Conservation (phyloP, 2,888 invertebrate genomes). For the Ptilodon capucinus region DNA sequence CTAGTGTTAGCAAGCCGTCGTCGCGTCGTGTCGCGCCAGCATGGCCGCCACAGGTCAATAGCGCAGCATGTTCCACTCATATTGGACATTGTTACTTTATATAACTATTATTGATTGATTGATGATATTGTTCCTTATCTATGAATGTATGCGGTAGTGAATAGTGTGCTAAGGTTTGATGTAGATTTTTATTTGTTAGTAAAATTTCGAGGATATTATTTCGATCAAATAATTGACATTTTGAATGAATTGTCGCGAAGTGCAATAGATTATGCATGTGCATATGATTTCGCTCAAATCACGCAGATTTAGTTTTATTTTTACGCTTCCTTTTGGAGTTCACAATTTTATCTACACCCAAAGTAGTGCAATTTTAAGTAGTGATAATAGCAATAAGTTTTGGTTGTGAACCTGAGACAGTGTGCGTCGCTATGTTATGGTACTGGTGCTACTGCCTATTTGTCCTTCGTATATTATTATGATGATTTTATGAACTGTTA, state of each 20-base stretch:
- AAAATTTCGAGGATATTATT: constrained; percentile 73
- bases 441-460: constrained; percentile 71
- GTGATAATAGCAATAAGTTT: constrained; percentile 81
- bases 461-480: constrained; percentile 53
- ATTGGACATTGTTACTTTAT: constrained; percentile 43
- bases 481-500: constrained; percentile 74
- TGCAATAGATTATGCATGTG: constrained; percentile 65
- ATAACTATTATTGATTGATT: constrained; percentile 50
- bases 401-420: constrained; percentile 75
- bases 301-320: constrained; percentile 52
- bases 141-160: constrained; percentile 81
- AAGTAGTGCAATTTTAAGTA: constrained; percentile 76
- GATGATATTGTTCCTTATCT: constrained; percentile 80
- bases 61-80: constrained; percentile 35
- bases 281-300: constrained; percentile 63
- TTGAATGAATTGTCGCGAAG: constrained; percentile 60
- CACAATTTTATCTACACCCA: constrained; percentile 62
- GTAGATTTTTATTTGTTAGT: constrained; percentile 79
- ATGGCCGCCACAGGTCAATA: constrained; percentile 5
- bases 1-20: constrained; percentile 10
- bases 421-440: constrained; percentile 57
- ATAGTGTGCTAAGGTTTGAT: constrained; percentile 82
- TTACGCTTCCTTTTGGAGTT: constrained; percentile 61
- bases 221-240: constrained; percentile 72
- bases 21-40: not conserved